Evolutionary conservation across 2,113 vertebrate genomes (phyloP).

Genomic region (Thinocorus orbignyianus): DNA sequence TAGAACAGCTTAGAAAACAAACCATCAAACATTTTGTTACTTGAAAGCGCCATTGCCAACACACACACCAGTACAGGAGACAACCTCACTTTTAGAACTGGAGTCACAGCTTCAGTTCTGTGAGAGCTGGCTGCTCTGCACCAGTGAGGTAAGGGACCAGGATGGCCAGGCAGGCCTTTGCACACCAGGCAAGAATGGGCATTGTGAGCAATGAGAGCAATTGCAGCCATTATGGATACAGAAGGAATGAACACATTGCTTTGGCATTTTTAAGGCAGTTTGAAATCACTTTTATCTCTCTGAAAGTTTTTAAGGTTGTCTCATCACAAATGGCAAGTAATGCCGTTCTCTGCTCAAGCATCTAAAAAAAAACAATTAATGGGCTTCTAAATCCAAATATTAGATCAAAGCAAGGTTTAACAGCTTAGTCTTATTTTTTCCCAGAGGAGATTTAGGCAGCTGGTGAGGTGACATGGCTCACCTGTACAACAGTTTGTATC

Average conservation of each 20-base stretch:
- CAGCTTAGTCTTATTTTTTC: background rate
- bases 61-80: background rate
- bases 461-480: background rate
- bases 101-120: background rate
- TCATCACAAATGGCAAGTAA: background rate
- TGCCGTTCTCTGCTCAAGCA: background rate
- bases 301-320: background rate
- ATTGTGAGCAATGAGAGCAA: background rate
- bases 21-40: background rate
- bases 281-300: background rate
- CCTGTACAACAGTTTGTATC: background rate
- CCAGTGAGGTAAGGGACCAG: background rate
- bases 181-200: background rate
- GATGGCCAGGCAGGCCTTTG: background rate
- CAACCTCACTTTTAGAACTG: background rate
- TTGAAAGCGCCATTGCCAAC: background rate
- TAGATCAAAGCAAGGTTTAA: background rate
- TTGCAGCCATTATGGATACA: background rate
- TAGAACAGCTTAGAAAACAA: background rate
- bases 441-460: background rate
- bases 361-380: background rate
- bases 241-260: background rate
- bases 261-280: background rate
- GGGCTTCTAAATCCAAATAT: background rate
- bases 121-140: background rate